Conservation (phyloP, 2,888 invertebrate genomes). For the Xiphydria camelus region DNA sequence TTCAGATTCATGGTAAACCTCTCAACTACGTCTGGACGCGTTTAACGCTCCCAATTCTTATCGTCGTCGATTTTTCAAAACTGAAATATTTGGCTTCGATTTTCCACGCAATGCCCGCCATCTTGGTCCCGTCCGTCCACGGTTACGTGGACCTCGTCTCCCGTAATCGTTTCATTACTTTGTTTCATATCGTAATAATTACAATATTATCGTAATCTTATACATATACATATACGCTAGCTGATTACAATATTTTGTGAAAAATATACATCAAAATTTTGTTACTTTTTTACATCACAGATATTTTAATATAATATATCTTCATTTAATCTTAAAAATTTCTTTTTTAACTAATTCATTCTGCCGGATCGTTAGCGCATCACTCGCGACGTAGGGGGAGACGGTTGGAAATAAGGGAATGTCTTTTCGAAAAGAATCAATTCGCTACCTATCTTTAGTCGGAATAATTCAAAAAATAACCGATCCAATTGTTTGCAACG, state of each 20-base stretch:
- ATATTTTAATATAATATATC: constrained; percentile 59
- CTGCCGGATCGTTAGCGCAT: constrained; percentile 42
- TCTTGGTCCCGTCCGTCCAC: constrained; percentile 55
- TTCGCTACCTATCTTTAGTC: too few species aligned
- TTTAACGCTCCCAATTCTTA: background rate
- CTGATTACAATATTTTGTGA: constrained; percentile 58
- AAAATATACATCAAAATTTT: constrained; percentile 59
- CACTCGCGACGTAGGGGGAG: constrained; percentile 41
- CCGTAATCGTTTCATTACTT: constrained; percentile 29
- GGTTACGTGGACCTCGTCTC: constrained; percentile 46
- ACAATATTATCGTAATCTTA: constrained; percentile 52
- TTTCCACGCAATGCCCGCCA: constrained; percentile 51
- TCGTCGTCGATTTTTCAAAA: constrained; percentile 4
- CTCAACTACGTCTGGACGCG: too few species aligned
- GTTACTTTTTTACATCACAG: constrained; percentile 59
- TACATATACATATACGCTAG: constrained; percentile 56
- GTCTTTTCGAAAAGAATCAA: too few species aligned
- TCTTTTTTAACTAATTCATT: constrained; percentile 39
- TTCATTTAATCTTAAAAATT: constrained; percentile 54
- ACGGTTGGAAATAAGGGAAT: constrained; percentile 23
- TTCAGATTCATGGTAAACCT: too few species aligned
- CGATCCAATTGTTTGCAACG: too few species aligned
- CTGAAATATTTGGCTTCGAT: constrained; percentile 30
- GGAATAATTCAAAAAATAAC: too few species aligned
- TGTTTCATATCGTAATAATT: constrained; percentile 35